These are phyloP conservation scores for Papilio helenus DNA, from an alignment of 1,140 invertebrate species.

Conservation along the genomic window DNA sequence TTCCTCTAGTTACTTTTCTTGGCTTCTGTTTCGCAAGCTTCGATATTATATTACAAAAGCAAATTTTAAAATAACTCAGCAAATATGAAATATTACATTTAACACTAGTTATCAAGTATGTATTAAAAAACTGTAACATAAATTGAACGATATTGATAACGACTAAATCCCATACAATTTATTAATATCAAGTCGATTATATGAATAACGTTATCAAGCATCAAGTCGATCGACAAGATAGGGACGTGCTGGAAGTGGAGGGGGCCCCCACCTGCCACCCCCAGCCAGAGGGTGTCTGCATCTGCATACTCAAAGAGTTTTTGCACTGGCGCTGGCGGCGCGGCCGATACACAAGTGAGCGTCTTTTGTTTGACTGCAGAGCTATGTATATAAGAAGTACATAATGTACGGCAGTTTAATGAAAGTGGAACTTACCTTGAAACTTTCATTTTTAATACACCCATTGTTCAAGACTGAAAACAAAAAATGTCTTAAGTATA, in stretches of 20 bases:
- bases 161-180: too few species aligned
- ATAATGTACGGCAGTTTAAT: conserved; percentile 27
- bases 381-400: background rate
- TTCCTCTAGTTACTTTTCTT: background rate
- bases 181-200: too few species aligned
- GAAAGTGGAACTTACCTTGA: conserved; percentile 33
- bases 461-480: conserved; percentile 21
- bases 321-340: background rate
- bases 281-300: background rate
- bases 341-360: conserved; percentile 7
- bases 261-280: too few species aligned
- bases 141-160: too few species aligned
- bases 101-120: too few species aligned
- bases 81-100: background rate
- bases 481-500: background rate
- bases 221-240: conserved; percentile 30
- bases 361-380: conserved; percentile 23
- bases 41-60: background rate
- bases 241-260: background rate
- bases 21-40: conserved; percentile 1
- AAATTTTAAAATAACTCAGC: background rate
- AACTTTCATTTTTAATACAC: conserved; percentile 26
- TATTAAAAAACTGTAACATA: too few species aligned
- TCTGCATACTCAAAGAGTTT: conserved; percentile 36
- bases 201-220: conserved; percentile 12